Evolutionary conservation across 2,888 invertebrate genomes (phyloP), one percentile per base, ranked within the genome.

Genomic region (Tryphoninae sp.): DNA sequence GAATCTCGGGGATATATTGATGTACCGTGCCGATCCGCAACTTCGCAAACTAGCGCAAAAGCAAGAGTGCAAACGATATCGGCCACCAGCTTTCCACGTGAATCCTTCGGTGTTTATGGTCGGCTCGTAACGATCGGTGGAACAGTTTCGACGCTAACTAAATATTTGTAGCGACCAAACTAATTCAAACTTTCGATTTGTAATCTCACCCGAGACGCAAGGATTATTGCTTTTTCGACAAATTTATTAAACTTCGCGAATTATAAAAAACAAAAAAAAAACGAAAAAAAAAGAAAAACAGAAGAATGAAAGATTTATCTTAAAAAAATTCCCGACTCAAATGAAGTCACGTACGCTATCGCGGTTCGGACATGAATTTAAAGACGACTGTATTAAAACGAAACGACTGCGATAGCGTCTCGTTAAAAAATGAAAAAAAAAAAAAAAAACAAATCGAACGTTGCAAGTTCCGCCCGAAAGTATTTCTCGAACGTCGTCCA

Each of bases 1-100:
- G 78, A 84, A 86, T 86, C 84, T 82, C 75, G 19, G n/a, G 79
- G 81, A 33, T 84, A 85, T 85, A 86, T 86, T 84, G 86, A 86
- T 85, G 85, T 83, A 84, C 82, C 73, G 78, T 80, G 23, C 40
- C 4, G 75, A 75, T 67, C 78, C 71, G 59, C 61, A 26, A 74
- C 69, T 33, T 33, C 65, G 69, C 68, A 53, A 67, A 26, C 23
- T n/a, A 67, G 58, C 69, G 22, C 65, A 59, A 61, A 64, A 61
- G 64, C 61, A 67, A 55, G 23, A 78, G 62, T 69, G 49, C 51
- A 53, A 61, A 33, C 33, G 33, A 33, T 33, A 33, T 33, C 33
- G 33, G 33, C 4, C 33, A 33, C 33, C 33, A 68, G 45, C 62
- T 26, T 40, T 45, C 73, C 49, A 40, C 58, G 58, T 45, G 64